Percentiles rank a stretch among this genome's conserved stretches.
Conservation (phyloP, 2,797 vertebrate genomes). For the Parambassis ranga region DNA sequence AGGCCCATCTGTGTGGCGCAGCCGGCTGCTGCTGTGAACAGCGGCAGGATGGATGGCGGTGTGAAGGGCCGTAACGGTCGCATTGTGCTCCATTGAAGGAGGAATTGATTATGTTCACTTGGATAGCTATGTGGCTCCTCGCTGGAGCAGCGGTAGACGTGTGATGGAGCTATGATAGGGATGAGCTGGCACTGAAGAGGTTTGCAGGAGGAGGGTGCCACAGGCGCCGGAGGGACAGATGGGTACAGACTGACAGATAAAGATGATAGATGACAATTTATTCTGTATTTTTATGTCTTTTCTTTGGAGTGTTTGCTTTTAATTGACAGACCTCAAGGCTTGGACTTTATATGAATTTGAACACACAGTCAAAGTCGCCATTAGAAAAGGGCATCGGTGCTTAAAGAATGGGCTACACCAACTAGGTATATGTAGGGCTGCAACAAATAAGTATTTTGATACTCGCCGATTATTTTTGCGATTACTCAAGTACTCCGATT, state of each 20-base stretch:
- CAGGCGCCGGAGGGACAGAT: constrained; percentile 29
- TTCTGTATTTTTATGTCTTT: not conserved
- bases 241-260: constrained; percentile 39
- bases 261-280: constrained; percentile 6
- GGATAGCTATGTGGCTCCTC: constrained; percentile 47
- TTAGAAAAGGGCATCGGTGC: too few relatives aligned
- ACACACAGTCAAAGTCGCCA: too few relatives aligned
- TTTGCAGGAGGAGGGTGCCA: not conserved
- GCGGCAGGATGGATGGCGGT: constrained; percentile 49
- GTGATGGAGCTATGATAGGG: constrained; percentile 57
- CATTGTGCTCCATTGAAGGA: constrained; percentile 64
- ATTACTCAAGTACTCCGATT: too few relatives aligned
- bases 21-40: constrained; percentile 47
- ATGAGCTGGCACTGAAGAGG: constrained; percentile 55
- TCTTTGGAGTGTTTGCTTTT: constrained; percentile 7
- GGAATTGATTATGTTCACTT: constrained; percentile 71
- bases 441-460: too few relatives aligned
- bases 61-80: constrained; percentile 49
- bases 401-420: too few relatives aligned
- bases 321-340: not conserved
- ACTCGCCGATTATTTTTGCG: too few relatives aligned
- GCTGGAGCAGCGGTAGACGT: constrained; percentile 36
- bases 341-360: not conserved
- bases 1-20: constrained; percentile 65
- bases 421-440: too few relatives aligned